Conservation (phyloP, 1,140 invertebrate species). For the Hyphantria cunea region DNA sequence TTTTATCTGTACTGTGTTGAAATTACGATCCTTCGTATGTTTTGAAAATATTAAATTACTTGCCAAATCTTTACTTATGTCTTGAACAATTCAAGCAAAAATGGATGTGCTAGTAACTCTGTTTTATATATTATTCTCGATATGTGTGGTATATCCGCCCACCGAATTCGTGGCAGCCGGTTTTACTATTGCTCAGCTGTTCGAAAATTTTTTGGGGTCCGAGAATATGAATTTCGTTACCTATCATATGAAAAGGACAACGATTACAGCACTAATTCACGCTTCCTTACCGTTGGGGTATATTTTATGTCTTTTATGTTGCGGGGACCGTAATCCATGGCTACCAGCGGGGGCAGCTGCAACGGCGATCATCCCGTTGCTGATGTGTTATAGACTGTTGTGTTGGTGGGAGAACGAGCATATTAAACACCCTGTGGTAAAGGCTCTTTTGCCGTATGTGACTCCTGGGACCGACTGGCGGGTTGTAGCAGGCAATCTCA, state of each 20-base stretch:
- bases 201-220: slow-evolving; percentile 84
- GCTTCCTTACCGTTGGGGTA: slow-evolving; percentile 87
- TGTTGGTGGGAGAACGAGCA: slow-evolving; percentile 87
- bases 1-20: too few relatives aligned
- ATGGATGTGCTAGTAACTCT: slow-evolving; percentile 84
- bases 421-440: slow-evolving; percentile 88
- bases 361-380: slow-evolving; percentile 49
- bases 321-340: slow-evolving; percentile 56
- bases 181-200: slow-evolving; percentile 87
- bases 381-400: slow-evolving; percentile 78
- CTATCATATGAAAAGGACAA: slow-evolving; percentile 87
- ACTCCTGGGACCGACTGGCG: slow-evolving; percentile 85
- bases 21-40: too few relatives aligned
- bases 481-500: slow-evolving; percentile 87
- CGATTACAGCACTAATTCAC: slow-evolving; percentile 86
- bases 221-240: slow-evolving; percentile 87
- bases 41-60: too few relatives aligned
- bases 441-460: slow-evolving; percentile 85
- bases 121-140: slow-evolving; percentile 86
- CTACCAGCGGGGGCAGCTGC: slow-evolving; percentile 61
- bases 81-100: slow-evolving; percentile 24
- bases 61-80: background rate
- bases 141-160: slow-evolving; percentile 89
- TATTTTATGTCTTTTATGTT: slow-evolving; percentile 72
- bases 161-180: slow-evolving; percentile 89